phyloP scores from a whole-genome alignment of 2,797 vertebrate genomes.

The Acipenser ruthenus region DNA sequence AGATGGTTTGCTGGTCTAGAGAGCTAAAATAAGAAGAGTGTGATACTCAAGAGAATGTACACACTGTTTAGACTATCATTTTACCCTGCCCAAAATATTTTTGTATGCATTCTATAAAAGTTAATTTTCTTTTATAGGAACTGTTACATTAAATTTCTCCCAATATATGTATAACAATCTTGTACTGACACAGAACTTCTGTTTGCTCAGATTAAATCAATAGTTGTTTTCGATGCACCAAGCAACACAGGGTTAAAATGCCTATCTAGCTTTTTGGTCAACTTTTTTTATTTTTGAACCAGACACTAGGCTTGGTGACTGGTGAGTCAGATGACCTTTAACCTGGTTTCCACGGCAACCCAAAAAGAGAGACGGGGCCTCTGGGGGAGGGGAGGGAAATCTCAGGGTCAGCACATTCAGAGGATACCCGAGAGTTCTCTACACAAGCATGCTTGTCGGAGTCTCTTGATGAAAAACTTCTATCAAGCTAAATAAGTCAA shows the following conservation, averaged over 20 bases:
- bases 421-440: background rate
- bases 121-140: background rate
- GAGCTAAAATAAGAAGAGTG: background rate
- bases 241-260: too few relatives aligned
- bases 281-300: too few relatives aligned
- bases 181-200: background rate
- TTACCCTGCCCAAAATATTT: background rate
- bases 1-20: background rate
- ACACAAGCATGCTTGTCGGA: too few relatives aligned
- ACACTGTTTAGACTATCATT: background rate
- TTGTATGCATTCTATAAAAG: background rate
- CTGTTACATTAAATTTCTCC: background rate
- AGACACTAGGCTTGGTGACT: too few relatives aligned
- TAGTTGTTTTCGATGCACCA: too few relatives aligned
- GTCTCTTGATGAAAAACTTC: too few relatives aligned
- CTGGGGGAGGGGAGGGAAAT: background rate
- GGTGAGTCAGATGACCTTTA: background rate
- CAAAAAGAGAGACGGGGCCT: background rate
- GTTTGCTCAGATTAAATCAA: too few relatives aligned
- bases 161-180: background rate
- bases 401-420: constrained; percentile 14
- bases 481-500: too few relatives aligned
- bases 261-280: too few relatives aligned
- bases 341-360: background rate
- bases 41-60: background rate